Percentiles rank a stretch among this genome's conserved stretches.
These are phyloP conservation scores for Lytechinus variegatus DNA, from an alignment of 35 echinoderm and acorn worm species.

Conservation along the genomic window DNA sequence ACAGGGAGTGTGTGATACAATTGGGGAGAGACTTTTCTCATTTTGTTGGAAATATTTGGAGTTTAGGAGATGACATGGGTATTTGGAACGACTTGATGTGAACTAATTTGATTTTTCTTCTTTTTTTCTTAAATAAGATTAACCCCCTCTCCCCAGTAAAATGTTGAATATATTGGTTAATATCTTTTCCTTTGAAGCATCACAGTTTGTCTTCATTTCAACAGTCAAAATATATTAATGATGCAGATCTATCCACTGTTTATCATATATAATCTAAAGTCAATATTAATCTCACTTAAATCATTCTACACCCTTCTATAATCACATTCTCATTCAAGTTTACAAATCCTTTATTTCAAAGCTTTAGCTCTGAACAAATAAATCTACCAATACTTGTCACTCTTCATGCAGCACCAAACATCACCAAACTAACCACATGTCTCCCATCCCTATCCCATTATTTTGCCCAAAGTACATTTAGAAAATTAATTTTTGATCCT, in stretches of 20 bases:
- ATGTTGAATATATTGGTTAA: background rate
- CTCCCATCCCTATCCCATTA: background rate
- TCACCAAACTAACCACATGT: background rate
- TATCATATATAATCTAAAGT: background rate
- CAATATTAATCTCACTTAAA: background rate
- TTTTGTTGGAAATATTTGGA: background rate
- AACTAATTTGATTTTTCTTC: background rate
- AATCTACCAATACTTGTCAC: background rate
- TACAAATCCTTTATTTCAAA: background rate
- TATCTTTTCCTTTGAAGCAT: background rate
- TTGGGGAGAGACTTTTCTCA: background rate
- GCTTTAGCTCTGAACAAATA: background rate
- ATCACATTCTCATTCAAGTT: background rate
- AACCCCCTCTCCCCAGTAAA: background rate
- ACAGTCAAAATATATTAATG: background rate
- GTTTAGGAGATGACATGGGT: background rate
- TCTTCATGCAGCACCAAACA: background rate
- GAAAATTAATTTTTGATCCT: conserved; percentile 44
- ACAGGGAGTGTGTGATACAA: background rate
- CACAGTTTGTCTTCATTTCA: no score
- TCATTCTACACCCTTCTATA: background rate
- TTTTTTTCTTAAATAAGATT: background rate
- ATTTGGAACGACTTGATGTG: background rate
- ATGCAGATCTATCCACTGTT: background rate
- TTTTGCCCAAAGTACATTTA: conserved; percentile 9